These are phyloP conservation scores for Penelope pileata DNA, from an alignment of 2,113 vertebrate genomes.

Conservation along the genomic window DNA sequence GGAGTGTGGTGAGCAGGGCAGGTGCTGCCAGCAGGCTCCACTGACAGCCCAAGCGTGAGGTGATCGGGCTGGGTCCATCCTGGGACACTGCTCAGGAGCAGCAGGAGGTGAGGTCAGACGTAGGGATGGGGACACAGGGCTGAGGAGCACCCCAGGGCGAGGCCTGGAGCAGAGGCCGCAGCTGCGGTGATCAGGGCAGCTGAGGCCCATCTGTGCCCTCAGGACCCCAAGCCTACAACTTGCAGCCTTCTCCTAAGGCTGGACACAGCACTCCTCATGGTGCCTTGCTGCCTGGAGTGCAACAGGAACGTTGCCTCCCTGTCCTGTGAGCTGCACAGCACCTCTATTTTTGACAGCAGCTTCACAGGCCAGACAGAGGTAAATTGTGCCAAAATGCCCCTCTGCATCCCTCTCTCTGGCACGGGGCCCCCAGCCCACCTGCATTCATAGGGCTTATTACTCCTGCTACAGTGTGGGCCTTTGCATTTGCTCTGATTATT, in stretches of 20 bases:
- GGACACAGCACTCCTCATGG: fast-evolving
- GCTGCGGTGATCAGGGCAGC: background rate
- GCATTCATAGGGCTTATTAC: background rate
- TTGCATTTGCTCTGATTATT: background rate
- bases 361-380: fast-evolving
- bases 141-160: fast-evolving
- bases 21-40: fast-evolving
- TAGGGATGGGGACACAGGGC: background rate
- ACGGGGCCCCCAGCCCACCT: background rate
- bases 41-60: fast-evolving
- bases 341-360: background rate
- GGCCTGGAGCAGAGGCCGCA: background rate
- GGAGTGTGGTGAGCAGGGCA: fast-evolving
- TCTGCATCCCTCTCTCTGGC: background rate
- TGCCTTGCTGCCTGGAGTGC: fast-evolving
- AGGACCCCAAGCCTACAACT: background rate
- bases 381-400: background rate
- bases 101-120: background rate
- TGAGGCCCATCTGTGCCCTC: fast-evolving
- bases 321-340: fast-evolving
- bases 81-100: background rate
- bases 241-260: too few species aligned
- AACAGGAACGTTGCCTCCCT: background rate
- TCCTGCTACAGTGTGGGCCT: background rate
- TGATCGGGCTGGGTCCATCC: background rate